Base-by-base conservation (phyloP, 2,888 invertebrate species). In the Villa cingulata region DNA sequence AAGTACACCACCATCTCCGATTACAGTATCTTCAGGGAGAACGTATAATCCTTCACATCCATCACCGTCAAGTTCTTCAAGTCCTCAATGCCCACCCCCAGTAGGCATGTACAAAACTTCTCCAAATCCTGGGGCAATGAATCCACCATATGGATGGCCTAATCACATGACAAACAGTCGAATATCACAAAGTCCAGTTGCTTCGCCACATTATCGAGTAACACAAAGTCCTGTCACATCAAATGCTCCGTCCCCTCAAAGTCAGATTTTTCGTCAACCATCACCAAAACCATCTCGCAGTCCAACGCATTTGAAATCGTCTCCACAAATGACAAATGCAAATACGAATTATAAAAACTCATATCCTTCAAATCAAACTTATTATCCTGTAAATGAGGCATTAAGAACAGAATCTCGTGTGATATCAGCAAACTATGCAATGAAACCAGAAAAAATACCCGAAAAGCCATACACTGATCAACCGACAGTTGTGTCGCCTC, bases 121-220 rank as follows among this genome's bases (percentile, higher is more conserved):
- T 5, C 46, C 47, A 23, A 51, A 46, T 38, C 48, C 51, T 10
- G 46, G 49, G 3, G 32, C 41, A 14, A 56, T 56, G 55, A 54
- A 56, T 52, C 55, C 55, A 14, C 56, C 56, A 3, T 52, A 51
- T 37, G 50, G 50, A 23, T 56, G 56, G 56, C 53, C 54, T 4
- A 49, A 50, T 37, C 29, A 32, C 2, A 42, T 41, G 9, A 19
- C 49, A n/a, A 47, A 42, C 23, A 37, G 29, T 16, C 43, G 52
- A 16, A 38, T 48, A 15, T 39, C 49, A 18, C 49, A 48, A 14
- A 51, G 49, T 47, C 49, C 51, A n/a, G 50, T 49, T 15, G 43
- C 50, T 10, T 51, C 53, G 14, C 36, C n/a, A 16, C 36, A 36
- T 16, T 41, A 46, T 16, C 43, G 54, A 16, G 38, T 49, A 12